A percentile compares a stretch with the other conserved stretches of the same genome.
phyloP scores from a whole-genome alignment of 2,113 vertebrate species.

The Syrrhaptes paradoxus region DNA sequence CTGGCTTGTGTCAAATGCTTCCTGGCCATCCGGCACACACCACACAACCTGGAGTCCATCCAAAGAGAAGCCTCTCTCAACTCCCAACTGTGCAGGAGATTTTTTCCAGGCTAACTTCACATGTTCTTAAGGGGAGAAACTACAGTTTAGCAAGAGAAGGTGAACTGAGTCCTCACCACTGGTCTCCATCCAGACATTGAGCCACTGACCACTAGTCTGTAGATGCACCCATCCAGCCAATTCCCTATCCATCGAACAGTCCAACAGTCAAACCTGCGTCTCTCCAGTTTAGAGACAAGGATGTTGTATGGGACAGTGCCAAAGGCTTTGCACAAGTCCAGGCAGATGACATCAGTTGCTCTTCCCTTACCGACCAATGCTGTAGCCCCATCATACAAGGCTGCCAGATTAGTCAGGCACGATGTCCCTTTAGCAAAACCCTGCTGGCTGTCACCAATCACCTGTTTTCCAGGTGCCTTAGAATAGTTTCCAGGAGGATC shows the following conservation, averaged over 20 bases:
- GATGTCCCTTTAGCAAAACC: too few relatives aligned
- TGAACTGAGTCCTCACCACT: not conserved
- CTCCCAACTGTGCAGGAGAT: not conserved
- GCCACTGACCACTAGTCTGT: not conserved
- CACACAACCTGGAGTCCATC: not conserved
- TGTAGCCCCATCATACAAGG: not conserved
- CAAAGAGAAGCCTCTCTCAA: not conserved
- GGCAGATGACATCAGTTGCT: not conserved
- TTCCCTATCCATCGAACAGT: not conserved
- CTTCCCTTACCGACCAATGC: not conserved
- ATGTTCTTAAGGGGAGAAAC: not conserved
- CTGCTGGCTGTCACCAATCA: too few relatives aligned
- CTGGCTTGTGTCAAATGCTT: not conserved
- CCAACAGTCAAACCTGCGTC: not conserved
- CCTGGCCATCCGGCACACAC: not conserved
- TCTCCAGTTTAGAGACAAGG: not conserved
- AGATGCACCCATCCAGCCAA: not conserved
- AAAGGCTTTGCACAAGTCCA: not conserved
- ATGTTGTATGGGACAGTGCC: not conserved
- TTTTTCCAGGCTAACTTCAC: not conserved
- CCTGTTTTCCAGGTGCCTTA: too few relatives aligned
- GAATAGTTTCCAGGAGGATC: too few relatives aligned
- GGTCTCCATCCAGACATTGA: not conserved
- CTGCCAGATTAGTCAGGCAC: too few relatives aligned
- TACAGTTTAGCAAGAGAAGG: not conserved